phyloP scores from a whole-genome alignment of 2,113 vertebrate species.

The Heterocephalus glaber region DNA sequence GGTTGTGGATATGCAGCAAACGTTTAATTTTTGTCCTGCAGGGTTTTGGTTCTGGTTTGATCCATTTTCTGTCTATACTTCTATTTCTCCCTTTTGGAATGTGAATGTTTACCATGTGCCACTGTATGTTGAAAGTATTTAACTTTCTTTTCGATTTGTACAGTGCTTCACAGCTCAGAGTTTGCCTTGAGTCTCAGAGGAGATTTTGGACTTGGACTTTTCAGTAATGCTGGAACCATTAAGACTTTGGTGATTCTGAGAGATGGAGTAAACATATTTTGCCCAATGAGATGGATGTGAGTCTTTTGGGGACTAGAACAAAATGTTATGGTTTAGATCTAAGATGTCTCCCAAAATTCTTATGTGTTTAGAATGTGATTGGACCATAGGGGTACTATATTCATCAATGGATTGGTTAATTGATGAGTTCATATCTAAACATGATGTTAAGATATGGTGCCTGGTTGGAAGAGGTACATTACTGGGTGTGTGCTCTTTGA shows the following conservation, averaged over 20 bases:
- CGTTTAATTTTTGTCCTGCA: background rate
- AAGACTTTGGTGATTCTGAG: background rate
- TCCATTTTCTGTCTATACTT: background rate
- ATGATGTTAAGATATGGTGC: background rate
- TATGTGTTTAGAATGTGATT: background rate
- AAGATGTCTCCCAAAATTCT: background rate
- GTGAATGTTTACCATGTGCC: background rate
- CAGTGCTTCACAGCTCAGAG: no score
- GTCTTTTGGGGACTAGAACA: background rate
- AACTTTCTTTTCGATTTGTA: no score
- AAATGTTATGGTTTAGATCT: background rate
- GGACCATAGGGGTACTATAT: background rate
- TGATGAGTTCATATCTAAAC: background rate
- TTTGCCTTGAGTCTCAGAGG: no score
- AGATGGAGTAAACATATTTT: background rate
- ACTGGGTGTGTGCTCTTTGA: background rate
- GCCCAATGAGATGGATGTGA: background rate
- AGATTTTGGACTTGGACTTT: background rate
- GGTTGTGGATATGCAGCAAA: background rate
- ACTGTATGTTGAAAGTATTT: no score
- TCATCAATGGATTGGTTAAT: background rate
- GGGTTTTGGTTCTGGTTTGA: background rate
- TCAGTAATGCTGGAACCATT: background rate
- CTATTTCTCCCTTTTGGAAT: background rate
- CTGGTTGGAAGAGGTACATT: background rate